A percentile compares a stretch with the other conserved stretches of the same genome.
These are phyloP conservation scores for Chironomus tentans DNA, from an alignment of 2,888 invertebrate species.

Conservation along the genomic window DNA sequence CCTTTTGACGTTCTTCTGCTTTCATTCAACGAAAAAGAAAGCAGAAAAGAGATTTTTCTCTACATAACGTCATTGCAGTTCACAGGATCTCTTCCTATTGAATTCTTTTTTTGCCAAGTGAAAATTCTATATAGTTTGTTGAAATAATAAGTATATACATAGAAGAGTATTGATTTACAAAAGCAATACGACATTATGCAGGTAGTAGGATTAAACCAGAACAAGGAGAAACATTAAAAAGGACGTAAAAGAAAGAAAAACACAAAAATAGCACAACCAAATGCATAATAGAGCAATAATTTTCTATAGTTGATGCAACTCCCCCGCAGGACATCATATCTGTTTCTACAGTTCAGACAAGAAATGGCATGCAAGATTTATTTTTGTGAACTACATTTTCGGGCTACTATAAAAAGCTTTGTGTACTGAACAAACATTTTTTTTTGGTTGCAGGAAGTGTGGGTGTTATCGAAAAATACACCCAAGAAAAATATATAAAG, in stretches of 20 bases:
- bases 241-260: not conserved
- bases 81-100: not conserved
- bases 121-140: not conserved
- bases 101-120: not conserved
- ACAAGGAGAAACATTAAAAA: not conserved
- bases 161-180: conserved; percentile 1
- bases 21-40: not conserved
- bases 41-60: not conserved
- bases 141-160: not conserved
- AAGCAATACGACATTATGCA: not conserved
- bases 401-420: too few species aligned
- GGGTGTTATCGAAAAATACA: not conserved
- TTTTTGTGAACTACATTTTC: too few species aligned
- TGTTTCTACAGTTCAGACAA: too few species aligned
- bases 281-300: conserved; percentile 19
- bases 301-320: not conserved
- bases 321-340: too few species aligned
- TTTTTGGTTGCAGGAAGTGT: not conserved
- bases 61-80: conserved; percentile 9
- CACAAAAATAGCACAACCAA: conserved; percentile 3
- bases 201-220: conserved; percentile 21
- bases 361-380: too few species aligned
- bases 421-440: too few species aligned
- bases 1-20: not conserved
- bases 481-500: too few species aligned